Percentiles rank a stretch among this genome's conserved stretches.
Evolutionary conservation across 1,140 invertebrate species (phyloP).

Genomic region (Diorhabda carinulata): DNA sequence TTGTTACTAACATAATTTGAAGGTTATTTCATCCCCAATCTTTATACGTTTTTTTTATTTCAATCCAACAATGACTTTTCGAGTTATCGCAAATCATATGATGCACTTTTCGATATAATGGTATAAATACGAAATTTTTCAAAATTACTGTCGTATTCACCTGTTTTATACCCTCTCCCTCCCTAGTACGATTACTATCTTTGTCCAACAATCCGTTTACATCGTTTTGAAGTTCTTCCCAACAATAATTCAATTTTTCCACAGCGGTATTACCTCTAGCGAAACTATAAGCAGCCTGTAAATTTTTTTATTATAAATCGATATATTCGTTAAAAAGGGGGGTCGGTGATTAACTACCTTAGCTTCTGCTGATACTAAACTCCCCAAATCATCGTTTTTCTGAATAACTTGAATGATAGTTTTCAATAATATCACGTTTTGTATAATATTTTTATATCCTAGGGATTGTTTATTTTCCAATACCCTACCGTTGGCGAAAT

Average conservation of each 20-base stretch:
- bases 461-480: constrained; percentile 80
- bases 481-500: constrained; percentile 64
- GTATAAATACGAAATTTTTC: neutral
- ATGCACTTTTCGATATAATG: neutral
- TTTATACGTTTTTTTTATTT: too few species aligned
- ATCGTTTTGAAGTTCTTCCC: constrained; percentile 67
- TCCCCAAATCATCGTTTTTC: constrained; percentile 42
- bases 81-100: too few species aligned
- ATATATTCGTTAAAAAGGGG: too few species aligned
- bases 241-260: constrained; percentile 71
- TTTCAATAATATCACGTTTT: constrained; percentile 59
- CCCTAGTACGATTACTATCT: constrained; percentile 51
- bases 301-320: constrained; percentile 16
- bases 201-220: constrained; percentile 66
- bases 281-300: constrained; percentile 53
- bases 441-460: constrained; percentile 66
- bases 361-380: constrained; percentile 46
- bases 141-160: constrained; percentile 27
- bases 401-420: constrained; percentile 63
- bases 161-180: constrained; percentile 51
- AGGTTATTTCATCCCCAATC: too few species aligned
- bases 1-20: too few species aligned
- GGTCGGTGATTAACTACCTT: constrained; percentile 26
- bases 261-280: constrained; percentile 58
- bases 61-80: too few species aligned